phyloP scores from a whole-genome alignment of 2,888 invertebrate species.

The Philereme transversata region DNA sequence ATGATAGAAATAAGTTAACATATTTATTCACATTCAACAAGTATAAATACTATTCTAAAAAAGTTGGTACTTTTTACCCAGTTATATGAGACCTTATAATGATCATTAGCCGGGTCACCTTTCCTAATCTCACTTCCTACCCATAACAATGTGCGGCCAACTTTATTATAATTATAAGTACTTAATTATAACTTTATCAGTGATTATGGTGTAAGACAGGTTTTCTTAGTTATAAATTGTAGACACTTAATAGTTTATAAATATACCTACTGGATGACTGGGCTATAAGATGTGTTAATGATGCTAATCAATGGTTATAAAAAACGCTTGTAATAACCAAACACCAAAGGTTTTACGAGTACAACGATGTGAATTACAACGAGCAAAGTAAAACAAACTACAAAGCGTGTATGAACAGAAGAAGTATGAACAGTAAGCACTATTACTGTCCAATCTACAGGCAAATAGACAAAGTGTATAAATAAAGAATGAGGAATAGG shows the following conservation, averaged over 20 bases:
- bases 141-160: slow-evolving; percentile 7
- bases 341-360: slow-evolving; percentile 10
- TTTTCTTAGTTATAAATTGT: slow-evolving; percentile 5
- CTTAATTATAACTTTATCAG: slow-evolving; percentile 9
- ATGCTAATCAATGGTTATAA: slow-evolving; percentile 10
- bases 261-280: slow-evolving; percentile 3
- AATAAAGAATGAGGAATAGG: too few species aligned
- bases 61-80: too few species aligned
- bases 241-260: slow-evolving; percentile 7
- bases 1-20: too few species aligned
- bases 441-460: too few species aligned
- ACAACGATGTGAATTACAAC: background rate
- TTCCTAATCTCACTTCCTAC: slow-evolving; percentile 26
- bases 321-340: slow-evolving; percentile 4
- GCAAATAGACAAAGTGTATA: too few species aligned
- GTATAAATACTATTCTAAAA: too few species aligned
- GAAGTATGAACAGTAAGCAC: background rate
- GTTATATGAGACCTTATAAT: background rate
- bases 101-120: slow-evolving; percentile 1
- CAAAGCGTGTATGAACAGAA: background rate
- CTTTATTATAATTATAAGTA: slow-evolving; percentile 1
- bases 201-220: slow-evolving; percentile 6
- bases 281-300: slow-evolving; percentile 13
- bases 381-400: slow-evolving; percentile 1
- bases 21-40: too few species aligned